These are phyloP conservation scores for Agriopis leucophaearia DNA, from an alignment of 2,888 invertebrate species.

Conservation along the genomic window DNA sequence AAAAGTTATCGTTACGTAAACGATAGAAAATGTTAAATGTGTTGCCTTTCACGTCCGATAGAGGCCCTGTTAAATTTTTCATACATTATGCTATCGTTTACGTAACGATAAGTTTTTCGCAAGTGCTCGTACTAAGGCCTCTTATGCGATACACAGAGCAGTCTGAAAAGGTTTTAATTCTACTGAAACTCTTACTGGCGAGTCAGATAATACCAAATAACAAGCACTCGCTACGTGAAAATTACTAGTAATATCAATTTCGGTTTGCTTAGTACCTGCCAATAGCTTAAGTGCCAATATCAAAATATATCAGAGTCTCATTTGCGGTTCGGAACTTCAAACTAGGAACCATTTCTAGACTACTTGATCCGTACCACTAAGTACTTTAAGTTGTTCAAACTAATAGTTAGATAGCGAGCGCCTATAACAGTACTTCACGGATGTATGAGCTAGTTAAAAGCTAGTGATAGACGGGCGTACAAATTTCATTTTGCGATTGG, in stretches of 20 bases:
- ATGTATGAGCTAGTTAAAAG: conserved; percentile 13
- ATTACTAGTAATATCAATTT: conserved; percentile 5
- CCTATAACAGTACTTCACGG: conserved; percentile 12
- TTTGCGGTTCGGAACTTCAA: conserved; percentile 17
- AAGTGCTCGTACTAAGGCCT: too few species aligned
- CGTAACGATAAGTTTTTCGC: too few species aligned
- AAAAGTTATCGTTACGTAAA: too few species aligned
- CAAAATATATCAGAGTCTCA: conserved; percentile 3
- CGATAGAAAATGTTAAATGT: too few species aligned
- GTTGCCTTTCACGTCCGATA: too few species aligned
- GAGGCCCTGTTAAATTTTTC: too few species aligned
- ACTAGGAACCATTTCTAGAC: conserved; percentile 19
- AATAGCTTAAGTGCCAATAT: conserved; percentile 14
- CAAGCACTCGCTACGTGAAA: not conserved
- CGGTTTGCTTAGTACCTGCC: not conserved
- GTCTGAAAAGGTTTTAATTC: not conserved
- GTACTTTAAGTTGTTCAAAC: conserved; percentile 26
- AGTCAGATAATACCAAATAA: not conserved
- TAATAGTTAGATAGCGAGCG: conserved; percentile 11
- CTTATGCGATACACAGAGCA: too few species aligned
- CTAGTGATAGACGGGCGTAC: conserved; percentile 4
- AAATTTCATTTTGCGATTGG: not conserved
- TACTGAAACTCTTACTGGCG: not conserved
- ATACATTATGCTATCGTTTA: too few species aligned
- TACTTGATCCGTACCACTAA: conserved; percentile 23